Evolutionary conservation across 2,797 vertebrate genomes (phyloP).

Genomic region (Myotis vivesi): DNA sequence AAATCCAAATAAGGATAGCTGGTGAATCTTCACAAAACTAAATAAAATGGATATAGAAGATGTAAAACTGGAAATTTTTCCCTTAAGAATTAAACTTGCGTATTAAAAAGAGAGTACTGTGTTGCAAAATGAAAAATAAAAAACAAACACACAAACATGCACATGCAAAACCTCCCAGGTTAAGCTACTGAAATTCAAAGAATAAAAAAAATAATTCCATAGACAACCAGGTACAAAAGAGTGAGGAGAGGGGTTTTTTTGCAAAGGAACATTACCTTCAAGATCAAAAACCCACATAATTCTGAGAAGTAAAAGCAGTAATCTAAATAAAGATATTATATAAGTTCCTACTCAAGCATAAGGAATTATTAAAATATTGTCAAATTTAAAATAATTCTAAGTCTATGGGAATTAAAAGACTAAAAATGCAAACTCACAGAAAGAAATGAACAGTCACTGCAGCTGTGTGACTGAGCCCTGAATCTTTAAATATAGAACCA

Average conservation of each 20-base stretch:
- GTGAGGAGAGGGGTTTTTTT: not conserved
- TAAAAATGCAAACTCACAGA: not conserved
- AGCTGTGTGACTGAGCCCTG: not conserved
- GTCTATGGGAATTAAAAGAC: not conserved
- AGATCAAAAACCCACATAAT: not conserved
- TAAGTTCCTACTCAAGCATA: not conserved
- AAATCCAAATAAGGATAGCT: not conserved
- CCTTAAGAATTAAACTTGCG: not conserved
- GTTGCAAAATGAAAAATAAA: not conserved
- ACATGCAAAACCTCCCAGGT: not conserved
- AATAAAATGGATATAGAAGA: not conserved
- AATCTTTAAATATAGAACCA: not conserved
- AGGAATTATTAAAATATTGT: not conserved
- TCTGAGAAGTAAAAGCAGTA: not conserved
- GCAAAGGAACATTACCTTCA: not conserved
- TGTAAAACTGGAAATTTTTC: not conserved
- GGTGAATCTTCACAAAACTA: not conserved
- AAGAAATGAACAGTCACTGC: not conserved
- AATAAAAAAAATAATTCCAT: not conserved
- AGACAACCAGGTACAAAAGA: not conserved
- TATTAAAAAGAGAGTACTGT: not conserved
- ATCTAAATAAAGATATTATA: not conserved
- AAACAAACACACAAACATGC: not conserved
- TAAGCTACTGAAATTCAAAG: not conserved
- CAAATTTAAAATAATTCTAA: constrained; percentile 15